These are phyloP conservation scores for Acrocephalus arundinaceus DNA, from an alignment of 2,113 vertebrate genomes.

Conservation along the genomic window DNA sequence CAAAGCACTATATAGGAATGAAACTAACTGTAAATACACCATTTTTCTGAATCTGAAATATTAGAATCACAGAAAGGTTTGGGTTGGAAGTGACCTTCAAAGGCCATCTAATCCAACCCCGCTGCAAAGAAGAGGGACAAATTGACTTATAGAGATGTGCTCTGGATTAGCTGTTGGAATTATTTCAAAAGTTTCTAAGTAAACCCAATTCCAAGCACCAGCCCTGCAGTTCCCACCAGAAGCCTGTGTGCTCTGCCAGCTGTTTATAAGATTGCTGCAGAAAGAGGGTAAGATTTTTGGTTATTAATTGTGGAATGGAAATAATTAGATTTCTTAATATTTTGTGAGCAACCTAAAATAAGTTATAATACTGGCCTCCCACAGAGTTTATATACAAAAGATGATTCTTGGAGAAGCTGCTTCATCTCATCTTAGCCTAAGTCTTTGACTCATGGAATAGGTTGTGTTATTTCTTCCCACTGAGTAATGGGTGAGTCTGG, in stretches of 20 bases:
- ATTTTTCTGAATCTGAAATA: neutral
- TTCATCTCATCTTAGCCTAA: neutral
- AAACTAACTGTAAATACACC: neutral
- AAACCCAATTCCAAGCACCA: neutral
- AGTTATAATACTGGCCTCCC: neutral
- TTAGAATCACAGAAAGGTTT: neutral
- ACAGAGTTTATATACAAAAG: neutral
- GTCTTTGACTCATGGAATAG: neutral
- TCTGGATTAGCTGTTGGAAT: neutral
- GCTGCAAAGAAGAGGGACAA: neutral
- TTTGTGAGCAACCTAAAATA: neutral
- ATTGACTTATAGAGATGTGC: accelerated
- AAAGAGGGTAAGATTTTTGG: neutral
- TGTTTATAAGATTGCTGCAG: neutral
- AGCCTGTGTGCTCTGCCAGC: accelerated
- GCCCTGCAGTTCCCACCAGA: neutral
- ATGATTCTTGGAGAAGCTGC: neutral
- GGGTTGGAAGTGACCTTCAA: neutral
- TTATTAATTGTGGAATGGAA: neutral
- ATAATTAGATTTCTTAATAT: neutral
- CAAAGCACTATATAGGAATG: neutral
- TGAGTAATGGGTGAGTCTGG: neutral
- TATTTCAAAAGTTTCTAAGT: neutral
- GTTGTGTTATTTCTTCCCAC: neutral
- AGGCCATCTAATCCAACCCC: accelerated